Base-by-base conservation (phyloP, 2,888 invertebrate species). In the Napeogenes sylphis region DNA sequence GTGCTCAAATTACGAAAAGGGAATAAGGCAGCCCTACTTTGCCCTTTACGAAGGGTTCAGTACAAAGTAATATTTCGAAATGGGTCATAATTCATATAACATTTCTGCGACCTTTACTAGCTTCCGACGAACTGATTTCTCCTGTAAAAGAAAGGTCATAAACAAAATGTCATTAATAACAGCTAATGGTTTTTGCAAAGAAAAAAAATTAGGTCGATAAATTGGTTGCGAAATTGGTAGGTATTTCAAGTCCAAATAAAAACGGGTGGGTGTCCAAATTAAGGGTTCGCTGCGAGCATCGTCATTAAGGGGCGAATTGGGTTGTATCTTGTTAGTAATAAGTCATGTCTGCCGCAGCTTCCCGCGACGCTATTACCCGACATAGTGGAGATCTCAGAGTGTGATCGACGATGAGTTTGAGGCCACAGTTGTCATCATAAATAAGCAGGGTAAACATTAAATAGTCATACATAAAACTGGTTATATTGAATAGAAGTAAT, bases 281-380 rank as follows among this genome's bases (percentile, higher is more conserved):
- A 89, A 89, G 89, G 87, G 79, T 78, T 79, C 81, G 83, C 80
- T 81, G 84, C 84, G 82, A 84, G 84, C 83, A 80, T 81, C 82
- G 85, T 90, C 88, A 89, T 90, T 90, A 89, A 86, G 87, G 78
- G 80, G 83, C 83, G 83, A 89, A 87, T 88, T 86, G 88, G 90
- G 88, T 89, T 88, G 89, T 89, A 85, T 90, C 86, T 84, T 86
- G 84, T 84, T 83, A 84, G 83, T 83, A 87, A 90, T 90, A 90
- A 89, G 89, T 90, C 88, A 89, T 90, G 90, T 90, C 90, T 84
- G 84, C 81, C 83, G 82, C 87, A 88, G 87, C 62, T 63, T 63
- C 61, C 75, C 78, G 71, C 76, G 81, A 78, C 81, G 79, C 80
- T 81, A 81, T 82, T 83, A 82, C 84, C 81, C 83, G 78, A 76